A percentile compares a stretch with the other conserved stretches of the same genome.
Evolutionary conservation across 2,888 invertebrate species (phyloP).

Genomic region (Julus scanicus): DNA sequence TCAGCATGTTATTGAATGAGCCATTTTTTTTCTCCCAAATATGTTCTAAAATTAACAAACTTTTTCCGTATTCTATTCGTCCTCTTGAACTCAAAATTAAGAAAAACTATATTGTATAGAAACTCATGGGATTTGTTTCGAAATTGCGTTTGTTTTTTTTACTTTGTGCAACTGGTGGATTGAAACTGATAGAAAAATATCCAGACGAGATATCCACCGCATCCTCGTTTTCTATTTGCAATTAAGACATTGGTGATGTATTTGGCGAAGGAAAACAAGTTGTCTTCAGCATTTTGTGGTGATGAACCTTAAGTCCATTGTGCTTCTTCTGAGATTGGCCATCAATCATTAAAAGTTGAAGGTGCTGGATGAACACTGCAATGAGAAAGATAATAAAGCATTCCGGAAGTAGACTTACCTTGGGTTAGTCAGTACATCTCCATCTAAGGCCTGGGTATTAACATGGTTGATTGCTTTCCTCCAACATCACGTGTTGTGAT

Average conservation of each 20-base stretch:
- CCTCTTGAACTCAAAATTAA: too few relatives aligned
- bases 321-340: not conserved
- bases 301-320: slow-evolving; percentile 1
- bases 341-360: not conserved
- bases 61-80: too few relatives aligned
- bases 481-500: not conserved
- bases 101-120: too few relatives aligned
- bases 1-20: too few relatives aligned
- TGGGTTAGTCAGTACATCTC: not conserved
- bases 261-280: not conserved
- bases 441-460: not conserved
- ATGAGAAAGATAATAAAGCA: not conserved
- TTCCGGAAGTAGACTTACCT: not conserved
- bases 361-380: not conserved
- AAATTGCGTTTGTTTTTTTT: not conserved
- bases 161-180: not conserved
- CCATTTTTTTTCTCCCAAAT: too few relatives aligned
- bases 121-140: not conserved
- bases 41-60: too few relatives aligned
- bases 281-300: not conserved
- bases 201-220: not conserved
- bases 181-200: not conserved
- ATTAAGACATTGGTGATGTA: not conserved
- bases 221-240: not conserved
- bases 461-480: not conserved